Evolutionary conservation across 1,140 invertebrate genomes (phyloP).

Genomic region (Microvelia longipes): DNA sequence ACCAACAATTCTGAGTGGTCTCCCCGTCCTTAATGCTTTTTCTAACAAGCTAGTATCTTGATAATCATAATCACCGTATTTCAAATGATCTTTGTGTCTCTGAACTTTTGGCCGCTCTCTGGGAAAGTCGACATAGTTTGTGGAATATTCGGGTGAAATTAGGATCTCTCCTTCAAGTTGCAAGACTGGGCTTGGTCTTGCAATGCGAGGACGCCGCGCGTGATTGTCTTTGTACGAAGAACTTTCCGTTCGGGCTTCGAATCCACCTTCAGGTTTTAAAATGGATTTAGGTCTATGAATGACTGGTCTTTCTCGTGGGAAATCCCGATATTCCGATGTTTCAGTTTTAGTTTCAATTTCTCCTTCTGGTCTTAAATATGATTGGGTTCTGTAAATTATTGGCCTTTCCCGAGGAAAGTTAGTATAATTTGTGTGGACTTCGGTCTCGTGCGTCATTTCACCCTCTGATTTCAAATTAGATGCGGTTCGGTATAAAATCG

Average conservation of each 20-base stretch:
- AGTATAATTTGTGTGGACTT: conserved; percentile 12
- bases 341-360: conserved; percentile 11
- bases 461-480: conserved; percentile 19
- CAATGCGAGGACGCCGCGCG: conserved; percentile 2
- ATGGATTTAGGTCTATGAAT: conserved; percentile 9
- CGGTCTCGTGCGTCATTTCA: conserved; percentile 11
- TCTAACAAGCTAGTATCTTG: not conserved
- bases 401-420: conserved; percentile 13
- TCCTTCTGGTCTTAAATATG: conserved; percentile 17
- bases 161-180: conserved; percentile 15
- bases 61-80: conserved; percentile 2
- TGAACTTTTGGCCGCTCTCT: conserved; percentile 7
- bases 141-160: conserved; percentile 7
- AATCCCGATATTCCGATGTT: conserved; percentile 15
- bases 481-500: conserved; percentile 10
- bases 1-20: conserved; percentile 6
- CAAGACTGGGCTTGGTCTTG: conserved; percentile 5
- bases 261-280: conserved; percentile 18
- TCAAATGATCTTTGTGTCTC: conserved; percentile 8
- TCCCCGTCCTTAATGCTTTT: not conserved
- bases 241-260: conserved; percentile 9
- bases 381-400: conserved; percentile 3
- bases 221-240: conserved; percentile 8
- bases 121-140: conserved; percentile 14
- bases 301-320: conserved; percentile 9